A percentile compares a stretch with the other conserved stretches of the same genome.
These are phyloP conservation scores for Microplitis demolitor DNA, from an alignment of 1,140 invertebrate genomes.

Conservation along the genomic window DNA sequence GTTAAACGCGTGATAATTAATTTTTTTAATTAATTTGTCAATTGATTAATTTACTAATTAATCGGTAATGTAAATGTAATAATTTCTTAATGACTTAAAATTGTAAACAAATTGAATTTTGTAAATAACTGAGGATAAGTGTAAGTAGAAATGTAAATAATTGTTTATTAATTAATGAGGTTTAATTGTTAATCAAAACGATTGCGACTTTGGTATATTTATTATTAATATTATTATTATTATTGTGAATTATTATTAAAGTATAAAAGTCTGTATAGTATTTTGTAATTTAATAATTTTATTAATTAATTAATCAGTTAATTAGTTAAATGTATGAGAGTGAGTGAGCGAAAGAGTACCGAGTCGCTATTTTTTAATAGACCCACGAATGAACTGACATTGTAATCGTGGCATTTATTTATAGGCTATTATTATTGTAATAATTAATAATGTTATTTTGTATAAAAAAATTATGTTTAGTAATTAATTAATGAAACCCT, in stretches of 20 bases:
- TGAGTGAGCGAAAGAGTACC: conserved; percentile 1
- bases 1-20: conserved; percentile 25
- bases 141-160: conserved; percentile 47
- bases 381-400: conserved; percentile 50
- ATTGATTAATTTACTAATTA: too few species aligned
- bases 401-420: conserved; percentile 35
- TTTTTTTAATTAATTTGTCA: too few species aligned
- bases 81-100: too few species aligned
- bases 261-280: conserved; percentile 11
- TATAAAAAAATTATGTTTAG: conserved; percentile 40
- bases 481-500: conserved; percentile 15
- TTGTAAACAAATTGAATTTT: not conserved
- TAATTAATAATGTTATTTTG: conserved; percentile 43
- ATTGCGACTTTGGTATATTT: conserved; percentile 32
- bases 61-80: too few species aligned
- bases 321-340: not conserved
- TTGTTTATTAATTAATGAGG: conserved; percentile 1
- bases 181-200: conserved; percentile 27
- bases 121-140: conserved; percentile 17
- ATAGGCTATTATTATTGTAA: not conserved
- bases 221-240: conserved; percentile 10
- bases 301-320: too few species aligned
- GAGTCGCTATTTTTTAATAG: conserved; percentile 4
- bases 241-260: not conserved
- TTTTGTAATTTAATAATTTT: not conserved